Conservation (phyloP, 2,888 invertebrate genomes). For the Drosophila gaucha region DNA sequence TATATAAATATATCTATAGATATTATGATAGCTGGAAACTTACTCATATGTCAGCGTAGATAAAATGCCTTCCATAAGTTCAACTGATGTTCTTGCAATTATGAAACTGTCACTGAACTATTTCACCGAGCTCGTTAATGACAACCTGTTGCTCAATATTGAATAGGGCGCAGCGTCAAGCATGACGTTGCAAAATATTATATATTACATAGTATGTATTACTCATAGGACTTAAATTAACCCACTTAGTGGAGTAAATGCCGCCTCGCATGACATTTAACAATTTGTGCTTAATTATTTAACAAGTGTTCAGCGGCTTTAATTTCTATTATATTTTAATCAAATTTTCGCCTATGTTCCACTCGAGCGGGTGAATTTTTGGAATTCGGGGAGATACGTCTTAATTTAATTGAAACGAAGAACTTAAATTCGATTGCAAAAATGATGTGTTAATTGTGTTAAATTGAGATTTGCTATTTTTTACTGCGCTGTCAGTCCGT, state of each 20-base stretch:
- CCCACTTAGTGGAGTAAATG: constrained; percentile 39
- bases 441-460: too few relatives aligned
- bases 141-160: neutral
- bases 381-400: too few relatives aligned
- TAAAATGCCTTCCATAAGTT: neutral
- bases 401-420: too few relatives aligned
- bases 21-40: neutral
- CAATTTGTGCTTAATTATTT: constrained; percentile 23
- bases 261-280: constrained; percentile 36
- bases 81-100: neutral
- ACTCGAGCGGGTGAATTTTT: neutral
- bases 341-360: neutral
- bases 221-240: constrained; percentile 52
- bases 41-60: constrained; percentile 41
- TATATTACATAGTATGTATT: constrained; percentile 13
- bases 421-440: too few relatives aligned
- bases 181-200: constrained; percentile 15
- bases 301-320: neutral
- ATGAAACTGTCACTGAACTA: constrained; percentile 2
- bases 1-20: neutral
- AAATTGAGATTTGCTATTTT: too few relatives aligned
- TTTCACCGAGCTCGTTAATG: constrained; percentile 3
- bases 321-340: constrained; percentile 4
- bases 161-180: neutral
- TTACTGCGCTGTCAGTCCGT: neutral